Base-by-base conservation (phyloP, 2,113 vertebrate genomes). In the Actenoides lindsayi region DNA sequence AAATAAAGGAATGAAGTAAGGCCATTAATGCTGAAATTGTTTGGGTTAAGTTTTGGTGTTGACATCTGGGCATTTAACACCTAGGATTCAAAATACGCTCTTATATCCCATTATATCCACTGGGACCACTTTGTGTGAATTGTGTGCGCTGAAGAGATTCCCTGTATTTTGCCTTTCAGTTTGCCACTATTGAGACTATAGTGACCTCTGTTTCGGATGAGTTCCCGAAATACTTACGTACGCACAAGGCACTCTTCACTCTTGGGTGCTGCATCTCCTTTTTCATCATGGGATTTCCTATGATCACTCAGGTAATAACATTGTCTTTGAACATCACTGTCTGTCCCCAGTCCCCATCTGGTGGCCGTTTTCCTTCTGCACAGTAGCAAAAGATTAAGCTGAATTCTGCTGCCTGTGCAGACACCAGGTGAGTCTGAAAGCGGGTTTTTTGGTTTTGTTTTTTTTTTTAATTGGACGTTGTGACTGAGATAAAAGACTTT, bases 171-270 rank as follows among this genome's bases (percentile, higher is more conserved):
- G 42, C 9, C 42, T 82, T 90, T 8, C 96, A 99, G 99, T 99
- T 99, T 90, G 99, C 99, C 89, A 99, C 99, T 89, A 99, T 99
- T 1, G 99, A 99, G 98, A 99, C 99, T 18, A 99, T 99, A 4
- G 99, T 99, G 85, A 99, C 99, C 33, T 99, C 99, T 0, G 99
- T 99, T 93, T 98, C 99, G 0, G 99, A 99, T 7, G 99, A 99
- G 94, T 99, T 99, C 95, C 99, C 99, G 84, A 99, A 99, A 78
- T 99, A 99, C 93, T 95, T 99, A 84, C 99, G 99, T 14, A 99
- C 99, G 1, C 98, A 99, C 98, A 99, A 99, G 78, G 98, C 99
- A 0, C 79, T 99, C 81, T 99, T 99, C 97, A 99, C 99, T 3
- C 97, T 99, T 35, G 97, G 98, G 62, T 99, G 99, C 98, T 99